Base-by-base conservation (phyloP, 2,797 vertebrate species). In the Harpagifer antarcticus region DNA sequence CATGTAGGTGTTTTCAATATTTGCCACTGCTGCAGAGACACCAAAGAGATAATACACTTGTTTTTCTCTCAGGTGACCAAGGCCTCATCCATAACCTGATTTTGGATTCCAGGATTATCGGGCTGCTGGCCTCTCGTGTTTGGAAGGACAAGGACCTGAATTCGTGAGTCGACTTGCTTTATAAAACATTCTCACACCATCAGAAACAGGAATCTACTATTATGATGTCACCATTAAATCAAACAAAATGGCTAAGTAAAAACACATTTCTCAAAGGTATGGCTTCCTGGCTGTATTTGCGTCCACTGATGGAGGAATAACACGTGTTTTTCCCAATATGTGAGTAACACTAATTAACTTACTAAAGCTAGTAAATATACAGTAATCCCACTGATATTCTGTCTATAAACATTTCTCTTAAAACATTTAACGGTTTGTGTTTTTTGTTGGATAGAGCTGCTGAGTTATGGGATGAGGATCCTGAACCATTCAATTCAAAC, bases 21-120 rank as follows among this genome's bases (percentile, higher is more conserved):
- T 6, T 58, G 12, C 31, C 16, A 13, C 19, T 64, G 40, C 52
- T 74, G 23, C 40, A 60, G 42, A 60, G 17, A 14, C 45, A 27
- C 44, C 42, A 10, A 40, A 66, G 16, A 60, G 1, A 63, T 65
- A 57, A 72, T 37, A 31, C 14, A 42, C n/a, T 45, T 74, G 19
- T 63, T 13, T 82, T 11, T 82, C 13, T 76, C 60, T 68, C 83
- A 98, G 98, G 98, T 68, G 96, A 99, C 87, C 97, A 98, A 79
- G 96, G 96, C 76, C 96, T 99, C 65, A 96, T 99, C 75, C 97
- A 99, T 90, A 99, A 99, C 89, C 94, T 99, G 68, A 98, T 99
- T 83, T 89, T 99, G 93, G 98, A 99, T 87, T 97, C 98, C 0
- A 96, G 97, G 85, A 98, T 99, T 83, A 97, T 97, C 0, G 96